Percentiles rank a stretch among this genome's conserved stretches.
Evolutionary conservation across 2,888 invertebrate species (phyloP).

Genomic region (Drosophila recens): DNA sequence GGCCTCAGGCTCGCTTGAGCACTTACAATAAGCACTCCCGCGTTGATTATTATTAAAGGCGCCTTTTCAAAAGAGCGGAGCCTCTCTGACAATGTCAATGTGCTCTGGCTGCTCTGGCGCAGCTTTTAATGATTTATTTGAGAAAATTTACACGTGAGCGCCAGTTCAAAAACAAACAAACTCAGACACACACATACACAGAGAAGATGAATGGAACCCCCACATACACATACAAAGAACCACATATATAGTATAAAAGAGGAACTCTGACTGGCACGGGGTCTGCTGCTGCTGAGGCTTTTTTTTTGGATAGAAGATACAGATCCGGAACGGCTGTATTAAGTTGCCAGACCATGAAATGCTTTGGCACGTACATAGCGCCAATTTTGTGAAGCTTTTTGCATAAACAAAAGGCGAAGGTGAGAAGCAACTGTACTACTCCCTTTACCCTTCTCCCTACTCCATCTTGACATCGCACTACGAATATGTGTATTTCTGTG

Average conservation of each 20-base stretch:
- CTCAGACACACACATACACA: slow-evolving; percentile 50
- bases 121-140: slow-evolving; percentile 82
- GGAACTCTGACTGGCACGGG: slow-evolving; percentile 25
- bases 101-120: slow-evolving; percentile 64
- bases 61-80: slow-evolving; percentile 58
- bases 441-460: slow-evolving; percentile 4
- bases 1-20: slow-evolving; percentile 54
- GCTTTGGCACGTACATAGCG: slow-evolving; percentile 83
- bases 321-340: slow-evolving; percentile 72
- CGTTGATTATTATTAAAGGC: slow-evolving; percentile 79
- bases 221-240: slow-evolving; percentile 18
- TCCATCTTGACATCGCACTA: slow-evolving; percentile 9
- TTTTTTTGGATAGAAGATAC: slow-evolving; percentile 54
- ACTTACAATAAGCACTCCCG: slow-evolving; percentile 75
- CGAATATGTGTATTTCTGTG: slow-evolving; percentile 19
- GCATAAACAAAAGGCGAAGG: slow-evolving; percentile 77
- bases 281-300: slow-evolving; percentile 8
- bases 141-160: slow-evolving; percentile 81
- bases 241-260: slow-evolving; percentile 13
- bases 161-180: slow-evolving; percentile 60
- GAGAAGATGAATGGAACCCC: slow-evolving; percentile 59
- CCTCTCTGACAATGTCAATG: slow-evolving; percentile 75
- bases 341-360: slow-evolving; percentile 85
- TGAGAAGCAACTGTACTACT: slow-evolving; percentile 31
- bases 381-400: slow-evolving; percentile 79